Evolutionary conservation across 1,140 invertebrate genomes (phyloP).

Genomic region (Halyomorpha halys): DNA sequence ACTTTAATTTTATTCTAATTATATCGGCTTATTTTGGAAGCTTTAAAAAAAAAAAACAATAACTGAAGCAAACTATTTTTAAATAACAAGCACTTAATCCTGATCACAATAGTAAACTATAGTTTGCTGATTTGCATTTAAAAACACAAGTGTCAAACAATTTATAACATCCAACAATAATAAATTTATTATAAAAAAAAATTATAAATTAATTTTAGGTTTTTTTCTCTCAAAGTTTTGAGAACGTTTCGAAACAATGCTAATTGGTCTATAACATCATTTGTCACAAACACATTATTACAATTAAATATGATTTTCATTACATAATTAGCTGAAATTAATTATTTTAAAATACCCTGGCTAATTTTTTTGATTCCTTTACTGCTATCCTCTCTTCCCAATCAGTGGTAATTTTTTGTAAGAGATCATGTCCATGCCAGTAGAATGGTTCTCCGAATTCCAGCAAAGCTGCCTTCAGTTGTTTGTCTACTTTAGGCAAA

Average conservation of each 20-base stretch:
- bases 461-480: constrained; percentile 44
- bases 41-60: neutral
- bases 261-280: too few species aligned
- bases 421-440: constrained; percentile 4
- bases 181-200: too few species aligned
- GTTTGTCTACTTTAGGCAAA: constrained; percentile 54
- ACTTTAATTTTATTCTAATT: neutral
- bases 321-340: neutral
- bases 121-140: too few species aligned
- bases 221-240: too few species aligned
- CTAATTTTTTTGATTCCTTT: constrained; percentile 36
- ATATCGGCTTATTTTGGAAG: neutral
- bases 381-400: constrained; percentile 39
- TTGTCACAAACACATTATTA: too few species aligned
- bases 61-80: neutral
- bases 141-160: too few species aligned
- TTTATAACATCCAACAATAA: too few species aligned
- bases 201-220: too few species aligned
- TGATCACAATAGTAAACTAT: too few species aligned
- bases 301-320: too few species aligned
- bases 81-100: neutral
- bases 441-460: constrained; percentile 38
- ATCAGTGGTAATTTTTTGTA: constrained; percentile 44
- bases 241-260: too few species aligned
- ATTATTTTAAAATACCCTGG: constrained; percentile 32